A percentile compares a stretch with the other conserved stretches of the same genome.
Evolutionary conservation across 2,888 invertebrate genomes (phyloP).

Genomic region (Mylabris sibirica): DNA sequence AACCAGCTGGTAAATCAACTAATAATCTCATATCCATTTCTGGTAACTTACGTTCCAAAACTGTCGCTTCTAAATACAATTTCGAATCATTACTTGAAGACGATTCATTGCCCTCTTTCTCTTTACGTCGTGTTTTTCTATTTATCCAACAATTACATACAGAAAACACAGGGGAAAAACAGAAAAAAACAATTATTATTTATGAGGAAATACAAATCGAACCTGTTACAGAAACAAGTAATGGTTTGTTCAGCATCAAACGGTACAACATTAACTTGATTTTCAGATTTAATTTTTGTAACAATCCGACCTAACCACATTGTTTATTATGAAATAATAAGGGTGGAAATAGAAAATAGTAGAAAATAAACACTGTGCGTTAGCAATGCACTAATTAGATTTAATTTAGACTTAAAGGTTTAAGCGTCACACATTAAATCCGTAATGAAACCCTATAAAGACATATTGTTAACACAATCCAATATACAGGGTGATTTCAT

Average conservation of each 20-base stretch:
- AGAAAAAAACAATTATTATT: constrained; percentile 18
- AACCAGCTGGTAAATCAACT: constrained; percentile 92
- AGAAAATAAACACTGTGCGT: too few relatives aligned
- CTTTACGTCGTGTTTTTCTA: constrained; percentile 97
- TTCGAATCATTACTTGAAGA: constrained; percentile 82
- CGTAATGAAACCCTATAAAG: constrained; percentile 46
- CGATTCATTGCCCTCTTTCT: constrained; percentile 81
- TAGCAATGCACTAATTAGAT: neutral
- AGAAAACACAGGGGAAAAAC: constrained; percentile 28
- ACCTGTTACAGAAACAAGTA: constrained; percentile 81
- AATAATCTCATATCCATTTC: constrained; percentile 94
- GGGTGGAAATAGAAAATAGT: neutral
- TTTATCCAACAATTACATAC: constrained; percentile 54
- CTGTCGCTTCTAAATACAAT: constrained; percentile 93
- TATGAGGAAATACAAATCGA: neutral
- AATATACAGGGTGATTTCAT: neutral
- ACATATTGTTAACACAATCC: constrained; percentile 1
- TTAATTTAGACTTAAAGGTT: neutral
- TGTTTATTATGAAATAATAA: neutral
- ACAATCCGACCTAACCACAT: constrained; percentile 56
- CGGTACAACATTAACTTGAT: constrained; percentile 62
- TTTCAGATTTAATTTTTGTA: constrained; percentile 50
- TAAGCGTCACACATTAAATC: neutral
- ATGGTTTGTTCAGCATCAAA: constrained; percentile 76
- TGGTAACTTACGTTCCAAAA: constrained; percentile 91